phyloP scores from a whole-genome alignment of 2,888 invertebrate genomes.

The Ametastegia equiseti region DNA sequence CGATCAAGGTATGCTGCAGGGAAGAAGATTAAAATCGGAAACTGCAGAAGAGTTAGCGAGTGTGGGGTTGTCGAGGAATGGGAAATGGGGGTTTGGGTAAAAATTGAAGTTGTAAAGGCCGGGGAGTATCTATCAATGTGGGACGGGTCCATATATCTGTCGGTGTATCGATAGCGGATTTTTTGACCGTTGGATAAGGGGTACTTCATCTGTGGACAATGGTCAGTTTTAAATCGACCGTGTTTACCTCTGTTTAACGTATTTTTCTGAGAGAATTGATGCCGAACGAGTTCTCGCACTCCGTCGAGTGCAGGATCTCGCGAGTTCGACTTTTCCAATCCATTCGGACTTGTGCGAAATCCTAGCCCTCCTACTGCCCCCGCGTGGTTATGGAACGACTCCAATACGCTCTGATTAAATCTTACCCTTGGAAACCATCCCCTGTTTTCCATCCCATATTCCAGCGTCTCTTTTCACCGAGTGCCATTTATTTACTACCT shows the following conservation, averaged over 20 bases:
- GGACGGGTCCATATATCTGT: conserved; percentile 68
- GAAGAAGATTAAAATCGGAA: conserved; percentile 26
- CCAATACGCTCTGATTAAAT: background rate
- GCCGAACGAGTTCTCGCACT: conserved; percentile 41
- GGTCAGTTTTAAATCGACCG: background rate
- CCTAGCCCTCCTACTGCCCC: no score
- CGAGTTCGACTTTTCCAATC: conserved; percentile 8
- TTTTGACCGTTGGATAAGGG: background rate
- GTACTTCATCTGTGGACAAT: background rate
- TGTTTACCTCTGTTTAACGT: conserved; percentile 22
- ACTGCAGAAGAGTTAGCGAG: background rate
- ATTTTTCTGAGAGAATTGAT: conserved; percentile 32
- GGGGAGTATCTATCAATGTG: conserved; percentile 66
- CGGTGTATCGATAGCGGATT: conserved; percentile 20
- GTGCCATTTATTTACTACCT: background rate
- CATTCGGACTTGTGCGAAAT: conserved; percentile 7
- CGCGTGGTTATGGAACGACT: no score
- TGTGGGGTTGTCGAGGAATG: background rate
- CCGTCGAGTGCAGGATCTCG: background rate
- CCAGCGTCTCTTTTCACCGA: no score
- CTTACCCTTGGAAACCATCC: conserved; percentile 20
- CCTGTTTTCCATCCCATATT: background rate
- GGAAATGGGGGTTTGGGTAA: background rate
- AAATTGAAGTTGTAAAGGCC: conserved; percentile 5
- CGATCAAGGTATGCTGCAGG: no score